Evolutionary conservation across 1,140 invertebrate species (phyloP).

Genomic region (Leptinotarsa defecta): DNA sequence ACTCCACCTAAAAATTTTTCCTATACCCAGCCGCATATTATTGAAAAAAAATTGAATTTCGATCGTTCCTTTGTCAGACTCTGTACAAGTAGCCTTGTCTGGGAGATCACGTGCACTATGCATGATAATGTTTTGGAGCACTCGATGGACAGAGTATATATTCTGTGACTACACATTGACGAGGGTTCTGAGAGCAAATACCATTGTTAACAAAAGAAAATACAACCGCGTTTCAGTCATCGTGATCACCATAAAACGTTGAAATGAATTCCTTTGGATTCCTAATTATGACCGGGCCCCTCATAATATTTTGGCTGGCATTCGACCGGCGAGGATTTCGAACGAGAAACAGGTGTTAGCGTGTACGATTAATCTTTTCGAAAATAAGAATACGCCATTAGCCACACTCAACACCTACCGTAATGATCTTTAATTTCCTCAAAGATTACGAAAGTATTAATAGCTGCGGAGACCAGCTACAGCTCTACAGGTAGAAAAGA

Average conservation of each 20-base stretch:
- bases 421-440: constrained; percentile 30
- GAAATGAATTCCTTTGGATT: too few species aligned
- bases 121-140: too few species aligned
- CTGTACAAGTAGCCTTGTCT: too few species aligned
- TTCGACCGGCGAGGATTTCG: neutral
- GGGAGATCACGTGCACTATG: too few species aligned
- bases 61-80: too few species aligned
- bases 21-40: too few species aligned
- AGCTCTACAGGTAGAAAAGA: constrained; percentile 7
- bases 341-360: constrained; percentile 22
- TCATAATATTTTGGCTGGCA: constrained; percentile 17
- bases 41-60: too few species aligned
- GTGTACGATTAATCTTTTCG: constrained; percentile 20
- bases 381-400: constrained; percentile 26
- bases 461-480: constrained; percentile 1
- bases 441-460: constrained; percentile 29
- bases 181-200: constrained; percentile 8
- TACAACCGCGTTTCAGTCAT: too few species aligned
- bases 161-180: neutral
- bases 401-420: constrained; percentile 29
- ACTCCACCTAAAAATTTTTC: too few species aligned
- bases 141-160: too few species aligned
- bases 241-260: too few species aligned
- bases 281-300: neutral
- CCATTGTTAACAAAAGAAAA: neutral